phyloP scores from a whole-genome alignment of 1,140 invertebrate species.

The Eurosta solidaginis region DNA sequence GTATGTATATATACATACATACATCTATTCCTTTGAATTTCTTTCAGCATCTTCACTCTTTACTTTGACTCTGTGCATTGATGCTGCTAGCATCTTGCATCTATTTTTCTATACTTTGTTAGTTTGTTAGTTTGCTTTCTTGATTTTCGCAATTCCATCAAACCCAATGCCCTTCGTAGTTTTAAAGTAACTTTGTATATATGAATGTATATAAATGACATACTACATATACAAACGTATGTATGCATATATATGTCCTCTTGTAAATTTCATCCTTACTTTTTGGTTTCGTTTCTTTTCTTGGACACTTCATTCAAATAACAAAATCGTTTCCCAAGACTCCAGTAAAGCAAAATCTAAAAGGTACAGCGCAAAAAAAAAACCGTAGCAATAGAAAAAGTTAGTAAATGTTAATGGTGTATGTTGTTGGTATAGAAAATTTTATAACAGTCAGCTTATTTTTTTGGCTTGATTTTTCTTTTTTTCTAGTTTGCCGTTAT shows the following conservation, averaged over 20 bases:
- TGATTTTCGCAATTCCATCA: background rate
- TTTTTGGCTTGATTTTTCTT: background rate
- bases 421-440: background rate
- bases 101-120: background rate
- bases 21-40: no score
- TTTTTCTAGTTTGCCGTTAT: constrained; percentile 2
- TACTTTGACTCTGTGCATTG: no score
- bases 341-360: background rate
- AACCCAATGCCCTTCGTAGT: background rate
- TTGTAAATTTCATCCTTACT: no score
- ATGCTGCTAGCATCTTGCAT: background rate
- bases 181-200: background rate
- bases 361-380: background rate
- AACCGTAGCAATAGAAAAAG: no score
- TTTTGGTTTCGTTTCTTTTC: background rate
- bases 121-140: background rate
- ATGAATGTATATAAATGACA: background rate
- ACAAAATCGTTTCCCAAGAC: constrained; percentile 1
- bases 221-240: background rate
- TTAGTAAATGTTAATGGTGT: background rate
- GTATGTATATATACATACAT: background rate
- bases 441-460: constrained; percentile 5
- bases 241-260: background rate
- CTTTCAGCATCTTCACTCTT: background rate
- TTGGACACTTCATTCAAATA: constrained; percentile 5